phyloP scores from a whole-genome alignment of 1,140 invertebrate species.

The Macrosteles quadrilineatus region DNA sequence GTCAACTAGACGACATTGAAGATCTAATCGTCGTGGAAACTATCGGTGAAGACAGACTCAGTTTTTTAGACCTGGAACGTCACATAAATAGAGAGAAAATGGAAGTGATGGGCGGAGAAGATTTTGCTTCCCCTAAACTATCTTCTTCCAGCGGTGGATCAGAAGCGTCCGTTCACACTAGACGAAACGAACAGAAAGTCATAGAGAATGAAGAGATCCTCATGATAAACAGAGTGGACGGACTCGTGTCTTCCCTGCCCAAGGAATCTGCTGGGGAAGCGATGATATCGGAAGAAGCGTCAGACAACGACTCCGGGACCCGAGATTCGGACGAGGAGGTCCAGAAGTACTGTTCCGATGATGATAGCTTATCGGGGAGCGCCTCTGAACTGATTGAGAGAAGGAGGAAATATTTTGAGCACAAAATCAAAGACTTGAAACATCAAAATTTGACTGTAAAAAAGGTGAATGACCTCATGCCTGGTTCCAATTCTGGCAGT shows the following conservation, averaged over 20 bases:
- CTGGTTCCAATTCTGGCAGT: conserved; percentile 23
- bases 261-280: conserved; percentile 41
- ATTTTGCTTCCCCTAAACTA: conserved; percentile 4
- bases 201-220: conserved; percentile 27
- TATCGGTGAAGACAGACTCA: conserved; percentile 16
- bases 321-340: conserved; percentile 25
- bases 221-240: conserved; percentile 31
- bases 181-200: neutral
- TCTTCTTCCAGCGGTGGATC: conserved; percentile 15
- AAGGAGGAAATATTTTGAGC: conserved; percentile 17
- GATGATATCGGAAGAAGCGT: conserved; percentile 40
- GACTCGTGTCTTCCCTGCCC: conserved; percentile 28
- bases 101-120: conserved; percentile 5
- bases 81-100: neutral
- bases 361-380: conserved; percentile 28
- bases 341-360: neutral
- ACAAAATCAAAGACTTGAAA: conserved; percentile 32
- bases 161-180: conserved; percentile 28
- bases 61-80: neutral
- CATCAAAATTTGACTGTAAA: conserved; percentile 12
- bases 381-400: conserved; percentile 17
- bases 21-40: conserved; percentile 24
- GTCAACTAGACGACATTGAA: conserved; percentile 20
- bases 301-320: conserved; percentile 33
- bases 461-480: conserved; percentile 16